Base-by-base conservation (phyloP, 2,113 vertebrate genomes). In the Crotalus viridis region DNA sequence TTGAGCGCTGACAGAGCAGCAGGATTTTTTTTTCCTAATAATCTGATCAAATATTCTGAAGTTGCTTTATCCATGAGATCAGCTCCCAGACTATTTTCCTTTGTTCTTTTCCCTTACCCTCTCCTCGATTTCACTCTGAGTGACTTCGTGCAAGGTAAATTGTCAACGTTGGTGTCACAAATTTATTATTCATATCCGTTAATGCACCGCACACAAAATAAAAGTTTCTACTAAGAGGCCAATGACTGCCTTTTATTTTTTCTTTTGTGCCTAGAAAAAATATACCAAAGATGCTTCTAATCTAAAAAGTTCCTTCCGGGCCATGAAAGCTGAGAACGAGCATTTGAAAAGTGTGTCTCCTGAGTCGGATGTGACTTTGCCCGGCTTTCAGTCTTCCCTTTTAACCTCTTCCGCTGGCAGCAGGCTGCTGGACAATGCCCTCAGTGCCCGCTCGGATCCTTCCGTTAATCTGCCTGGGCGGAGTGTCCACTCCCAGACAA, bases 401-500 rank as follows among this genome's bases (percentile, higher is more conserved):
- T 69, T 0, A 3, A 17, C 89, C 52, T 90, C 21, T 9, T 52
- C 85, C 0, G 91, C 93, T 0, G 90, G 92, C 0, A 90, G 69
- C 24, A 5, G 0, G 3, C 61, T 7, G 4, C 87, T n/a, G 0
- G 93, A 86, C n/a, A 15, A 33, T 33, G 3, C 43, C 1, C 0
- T 2, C 91, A 90, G 0, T 0, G 19, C 3, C 69, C 46, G 52
- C 69, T 74, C 90, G 1, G 39, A 1, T 21, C 91, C 28, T 15
- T 69, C 2, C 4, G 0, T 0, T 7, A 10, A 93, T 0, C 3
- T 8, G 3, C 90, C 93, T 74, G 96, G 89, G 57, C 85, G 15
- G 92, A 98, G 96, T 0, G 28, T 97, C 89, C 81, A 97, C 93
- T 97, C 94, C 0, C 98, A 99, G 97, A 98, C 98, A 0, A 0